Conservation (phyloP, 1,140 invertebrate genomes). For the Leucophenga varia region DNA sequence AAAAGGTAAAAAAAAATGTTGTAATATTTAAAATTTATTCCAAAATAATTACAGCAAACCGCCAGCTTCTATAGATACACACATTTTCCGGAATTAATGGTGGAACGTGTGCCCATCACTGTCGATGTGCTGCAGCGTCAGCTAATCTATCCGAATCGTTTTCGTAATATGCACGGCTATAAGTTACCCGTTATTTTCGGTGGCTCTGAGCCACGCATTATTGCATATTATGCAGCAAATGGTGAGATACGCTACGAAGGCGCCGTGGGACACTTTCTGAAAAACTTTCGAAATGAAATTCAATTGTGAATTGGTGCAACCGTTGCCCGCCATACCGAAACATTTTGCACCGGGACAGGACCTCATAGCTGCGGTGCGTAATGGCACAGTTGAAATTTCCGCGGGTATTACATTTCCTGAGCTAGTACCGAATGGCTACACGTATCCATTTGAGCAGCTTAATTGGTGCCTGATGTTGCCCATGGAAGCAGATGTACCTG, state of each 20-base stretch:
- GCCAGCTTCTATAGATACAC: slow-evolving; percentile 29
- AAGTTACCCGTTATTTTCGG: slow-evolving; percentile 28
- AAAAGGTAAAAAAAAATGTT: not conserved
- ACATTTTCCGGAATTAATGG: slow-evolving; percentile 29
- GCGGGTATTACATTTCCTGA: slow-evolving; percentile 30
- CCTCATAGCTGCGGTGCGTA: slow-evolving; percentile 28
- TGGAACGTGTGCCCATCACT: slow-evolving; percentile 19
- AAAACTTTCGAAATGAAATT: slow-evolving; percentile 30
- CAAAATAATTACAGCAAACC: slow-evolving; percentile 13
- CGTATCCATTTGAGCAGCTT: slow-evolving; percentile 38
- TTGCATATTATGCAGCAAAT: slow-evolving; percentile 24
- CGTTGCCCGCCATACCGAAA: slow-evolving; percentile 10
- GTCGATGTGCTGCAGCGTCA: not conserved
- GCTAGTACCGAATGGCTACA: slow-evolving; percentile 16
- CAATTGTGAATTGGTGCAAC: slow-evolving; percentile 28
- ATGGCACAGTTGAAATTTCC: slow-evolving; percentile 38
- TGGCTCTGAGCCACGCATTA: slow-evolving; percentile 32
- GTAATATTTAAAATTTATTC: not conserved
- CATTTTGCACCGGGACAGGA: slow-evolving; percentile 22
- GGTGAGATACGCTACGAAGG: slow-evolving; percentile 27
- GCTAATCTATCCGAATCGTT: slow-evolving; percentile 30
- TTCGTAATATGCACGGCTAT: slow-evolving; percentile 27
- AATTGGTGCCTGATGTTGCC: slow-evolving; percentile 44
- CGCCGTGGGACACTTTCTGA: slow-evolving; percentile 38
- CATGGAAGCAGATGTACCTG: slow-evolving; percentile 36